Evolutionary conservation across 1,140 invertebrate genomes (phyloP), one percentile per base, ranked within the genome.

Genomic region (Drosophila sp.): DNA sequence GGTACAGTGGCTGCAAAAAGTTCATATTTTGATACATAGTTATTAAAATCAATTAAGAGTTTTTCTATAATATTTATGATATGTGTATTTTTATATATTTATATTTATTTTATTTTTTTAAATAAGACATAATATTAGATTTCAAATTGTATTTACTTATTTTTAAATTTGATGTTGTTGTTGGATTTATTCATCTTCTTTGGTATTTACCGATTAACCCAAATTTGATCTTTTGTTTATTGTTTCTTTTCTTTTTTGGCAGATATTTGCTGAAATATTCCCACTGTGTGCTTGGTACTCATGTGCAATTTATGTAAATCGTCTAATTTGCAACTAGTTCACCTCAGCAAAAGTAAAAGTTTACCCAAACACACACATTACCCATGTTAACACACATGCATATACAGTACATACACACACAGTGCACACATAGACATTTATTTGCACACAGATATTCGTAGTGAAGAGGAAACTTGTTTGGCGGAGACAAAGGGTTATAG

Each of bases 271-370:
- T 2, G 11, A 40, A 13, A 36, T 40, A 38, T 25, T 9, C n/a
- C 69, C 61, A 72, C 69, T 65, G 64, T 72, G 54, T 63, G 50
- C 4, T 54, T 29, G 18, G 32, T 67, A 59, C 64, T 66, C 46
- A 59, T 70, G 75, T 78, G 61, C 79, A 82, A 82, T 75, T 78
- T 82, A 89, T 83, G 83, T 70, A 87, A 83, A 87, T 67, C 69
- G 57, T 80, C 64, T 72, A 89, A 79, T 87, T 83, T 83, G 73
- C 83, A 87, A 83, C 76, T 87, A 87, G 83, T 87, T 87, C 79
- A 87, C 83, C 73, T 77, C 50, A 73, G 62, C 58, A 89, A 89
- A 82, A 89, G 84, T 89, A 89, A 89, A 89, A 89, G 83, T 89
- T 78, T 72, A 66, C 69, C 74, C 69, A 69, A 45, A 71, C 69